Percentiles rank a stretch among this genome's conserved stretches.
These are phyloP conservation scores for Polymixis lichenea DNA, from an alignment of 2,888 invertebrate genomes.

Conservation along the genomic window DNA sequence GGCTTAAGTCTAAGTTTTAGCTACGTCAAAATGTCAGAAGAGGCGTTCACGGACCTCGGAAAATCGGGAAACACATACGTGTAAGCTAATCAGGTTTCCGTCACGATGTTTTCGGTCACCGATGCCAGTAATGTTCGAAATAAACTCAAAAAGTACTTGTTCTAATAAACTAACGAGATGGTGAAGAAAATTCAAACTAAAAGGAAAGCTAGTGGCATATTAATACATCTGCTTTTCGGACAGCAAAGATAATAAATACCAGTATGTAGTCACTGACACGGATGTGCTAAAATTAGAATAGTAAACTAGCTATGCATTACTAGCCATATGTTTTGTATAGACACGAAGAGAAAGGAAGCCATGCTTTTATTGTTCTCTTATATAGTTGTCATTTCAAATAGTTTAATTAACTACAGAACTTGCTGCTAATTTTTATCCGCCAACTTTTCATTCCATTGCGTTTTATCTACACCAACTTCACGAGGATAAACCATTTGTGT, in stretches of 20 bases:
- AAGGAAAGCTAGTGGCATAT: background rate
- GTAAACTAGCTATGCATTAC: background rate
- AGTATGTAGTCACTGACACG: slow-evolving; percentile 30
- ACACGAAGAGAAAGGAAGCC: slow-evolving; percentile 49
- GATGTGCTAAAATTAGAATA: slow-evolving; percentile 40
- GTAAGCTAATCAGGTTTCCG: no score
- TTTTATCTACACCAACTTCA: background rate
- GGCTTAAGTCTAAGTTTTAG: no score
- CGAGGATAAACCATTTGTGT: background rate
- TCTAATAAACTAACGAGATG: no score
- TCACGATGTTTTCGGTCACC: no score
- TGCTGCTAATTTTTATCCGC: background rate
- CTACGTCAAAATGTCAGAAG: no score
- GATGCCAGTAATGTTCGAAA: no score
- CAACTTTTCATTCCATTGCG: slow-evolving; percentile 7
- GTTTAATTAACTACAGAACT: slow-evolving; percentile 39
- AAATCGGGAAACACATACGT: no score
- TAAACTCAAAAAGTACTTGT: no score
- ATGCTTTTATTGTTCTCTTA: slow-evolving; percentile 33
- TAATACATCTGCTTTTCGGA: slow-evolving; percentile 10
- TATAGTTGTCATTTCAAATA: slow-evolving; percentile 42
- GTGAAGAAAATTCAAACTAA: background rate
- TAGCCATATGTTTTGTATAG: background rate
- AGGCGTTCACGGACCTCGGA: no score
- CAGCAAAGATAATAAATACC: background rate